Evolutionary conservation across 1,140 invertebrate species (phyloP).

Genomic region (Platorchestia sp.): DNA sequence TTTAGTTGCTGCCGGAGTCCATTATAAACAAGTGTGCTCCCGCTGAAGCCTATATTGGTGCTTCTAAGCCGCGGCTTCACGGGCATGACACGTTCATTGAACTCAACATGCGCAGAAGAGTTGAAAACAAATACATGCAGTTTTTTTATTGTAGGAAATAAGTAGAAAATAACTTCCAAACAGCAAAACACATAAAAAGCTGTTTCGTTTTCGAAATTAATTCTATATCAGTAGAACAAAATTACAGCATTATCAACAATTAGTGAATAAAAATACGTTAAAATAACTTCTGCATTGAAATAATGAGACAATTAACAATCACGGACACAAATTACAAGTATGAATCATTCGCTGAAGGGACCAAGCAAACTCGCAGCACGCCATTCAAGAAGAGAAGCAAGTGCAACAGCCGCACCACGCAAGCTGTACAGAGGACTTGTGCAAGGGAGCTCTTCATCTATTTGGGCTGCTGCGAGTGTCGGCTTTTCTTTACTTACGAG

Average conservation of each 20-base stretch:
- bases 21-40: too few relatives aligned
- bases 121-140: too few relatives aligned
- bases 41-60: too few relatives aligned
- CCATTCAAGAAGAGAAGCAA: background rate
- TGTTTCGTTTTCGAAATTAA: too few relatives aligned
- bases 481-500: constrained; percentile 13
- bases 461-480: constrained; percentile 1
- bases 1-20: too few relatives aligned
- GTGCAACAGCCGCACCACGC: background rate
- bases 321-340: background rate
- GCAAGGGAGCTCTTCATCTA: background rate
- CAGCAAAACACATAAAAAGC: too few relatives aligned
- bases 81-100: too few relatives aligned
- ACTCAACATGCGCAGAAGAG: too few relatives aligned
- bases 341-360: background rate
- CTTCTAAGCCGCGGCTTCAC: too few relatives aligned
- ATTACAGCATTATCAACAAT: background rate
- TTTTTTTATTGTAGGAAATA: too few relatives aligned
- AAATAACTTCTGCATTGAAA: background rate
- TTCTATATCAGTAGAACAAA: too few relatives aligned
- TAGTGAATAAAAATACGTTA: background rate
- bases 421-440: background rate
- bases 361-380: background rate
- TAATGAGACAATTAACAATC: background rate
- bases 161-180: too few relatives aligned